Base-by-base conservation (phyloP, 2,888 invertebrate species). In the Rugalucina vietnamica region DNA sequence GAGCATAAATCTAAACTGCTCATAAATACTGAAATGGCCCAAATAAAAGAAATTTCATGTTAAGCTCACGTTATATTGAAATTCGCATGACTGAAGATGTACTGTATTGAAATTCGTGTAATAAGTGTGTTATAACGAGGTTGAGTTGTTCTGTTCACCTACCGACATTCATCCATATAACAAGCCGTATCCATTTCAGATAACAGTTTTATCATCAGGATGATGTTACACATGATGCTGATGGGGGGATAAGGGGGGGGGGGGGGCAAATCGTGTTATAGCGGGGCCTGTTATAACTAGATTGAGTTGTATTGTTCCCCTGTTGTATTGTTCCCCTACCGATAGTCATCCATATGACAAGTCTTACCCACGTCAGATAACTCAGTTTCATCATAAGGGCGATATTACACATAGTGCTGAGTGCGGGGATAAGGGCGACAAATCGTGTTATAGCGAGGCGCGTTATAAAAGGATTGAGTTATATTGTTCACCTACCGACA, bases 231-330 rank as follows among this genome's bases (percentile, higher is more conserved):
- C 57, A 93, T 89, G 86, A 94, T 93, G 60, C 93, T 93, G 37
- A 93, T 71, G 5, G 91, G 89, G 0, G 94, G 94, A n/a, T n/a
- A n/a, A n/a, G n/a, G n/a, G n/a, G 5, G 94, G 89, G 29, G 94
- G 84, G 0, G 94, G 94, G 3, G 94, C 94, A 29, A 93, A 84
- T 0, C 94, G 94, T 73, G 94, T 93, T n/a, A n/a, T n/a, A n/a
- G n/a, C n/a, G n/a, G n/a, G n/a, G n/a, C n/a, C n/a, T n/a, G n/a
- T n/a, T n/a, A n/a, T n/a, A n/a, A n/a, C n/a, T n/a, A n/a, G n/a
- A n/a, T n/a, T n/a, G n/a, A n/a, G n/a, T n/a, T n/a, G n/a, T n/a
- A n/a, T n/a, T n/a, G n/a, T n/a, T n/a, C n/a, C n/a, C n/a, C n/a
- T n/a, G n/a, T n/a, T n/a, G n/a, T n/a, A n/a, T n/a, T n/a, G n/a